These are phyloP conservation scores for Zaprionus lineosus DNA, from an alignment of 2,888 invertebrate genomes.

Conservation along the genomic window DNA sequence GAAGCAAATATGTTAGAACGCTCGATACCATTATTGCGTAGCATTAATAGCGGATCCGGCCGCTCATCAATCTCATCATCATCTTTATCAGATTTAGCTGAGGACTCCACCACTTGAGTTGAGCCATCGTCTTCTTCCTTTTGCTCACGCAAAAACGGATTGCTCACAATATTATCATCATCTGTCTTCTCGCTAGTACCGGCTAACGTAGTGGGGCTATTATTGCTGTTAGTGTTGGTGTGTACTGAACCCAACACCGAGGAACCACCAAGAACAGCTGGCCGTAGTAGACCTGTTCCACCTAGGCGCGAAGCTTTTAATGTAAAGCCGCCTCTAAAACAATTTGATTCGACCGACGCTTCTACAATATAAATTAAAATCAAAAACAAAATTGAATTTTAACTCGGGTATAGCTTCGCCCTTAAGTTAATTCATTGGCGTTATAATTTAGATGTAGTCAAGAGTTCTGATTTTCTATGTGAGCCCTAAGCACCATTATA, in stretches of 20 bases:
- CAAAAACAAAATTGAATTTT: conserved; percentile 22
- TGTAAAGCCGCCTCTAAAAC: conserved; percentile 75
- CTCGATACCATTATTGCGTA: conserved; percentile 81
- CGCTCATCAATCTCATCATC: conserved; percentile 77
- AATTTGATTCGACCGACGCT: conserved; percentile 81
- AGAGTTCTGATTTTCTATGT: too few species aligned
- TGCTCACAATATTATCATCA: conserved; percentile 59
- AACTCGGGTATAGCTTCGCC: conserved; percentile 13
- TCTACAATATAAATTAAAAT: conserved; percentile 63
- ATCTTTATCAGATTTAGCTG: conserved; percentile 62
- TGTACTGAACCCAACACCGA: conserved; percentile 67
- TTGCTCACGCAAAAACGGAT: conserved; percentile 80
- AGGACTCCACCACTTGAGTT: conserved; percentile 54
- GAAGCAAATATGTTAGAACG: conserved; percentile 81
- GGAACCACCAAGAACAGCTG: conserved; percentile 78
- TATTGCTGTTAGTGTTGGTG: conserved; percentile 35
- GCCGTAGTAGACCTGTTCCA: conserved; percentile 80
- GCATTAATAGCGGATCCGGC: conserved; percentile 79
- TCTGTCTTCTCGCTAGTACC: conserved; percentile 50
- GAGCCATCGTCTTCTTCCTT: conserved; percentile 64
- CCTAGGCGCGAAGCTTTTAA: conserved; percentile 79
- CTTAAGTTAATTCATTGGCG: neutral
- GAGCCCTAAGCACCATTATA: too few species aligned
- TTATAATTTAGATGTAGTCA: too few species aligned
- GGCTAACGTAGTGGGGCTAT: conserved; percentile 39